Percentiles rank a stretch among this genome's conserved stretches.
These are phyloP conservation scores for Acrocephalus kingi DNA, from an alignment of 2,113 vertebrate species.

Conservation along the genomic window DNA sequence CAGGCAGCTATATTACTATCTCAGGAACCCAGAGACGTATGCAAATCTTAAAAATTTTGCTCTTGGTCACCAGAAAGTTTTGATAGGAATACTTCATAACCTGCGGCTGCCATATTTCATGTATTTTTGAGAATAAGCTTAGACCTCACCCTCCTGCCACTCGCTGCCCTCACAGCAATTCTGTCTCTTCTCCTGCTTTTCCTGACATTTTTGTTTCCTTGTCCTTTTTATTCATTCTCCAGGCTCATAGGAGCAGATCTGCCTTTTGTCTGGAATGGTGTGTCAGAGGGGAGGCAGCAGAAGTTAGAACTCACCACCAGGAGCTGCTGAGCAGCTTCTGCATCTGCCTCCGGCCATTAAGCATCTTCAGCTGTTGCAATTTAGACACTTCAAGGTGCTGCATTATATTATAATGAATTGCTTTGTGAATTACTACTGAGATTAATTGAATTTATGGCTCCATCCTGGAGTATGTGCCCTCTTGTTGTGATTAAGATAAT, in stretches of 20 bases:
- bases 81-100: background rate
- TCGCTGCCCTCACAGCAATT: background rate
- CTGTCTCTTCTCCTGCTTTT: background rate
- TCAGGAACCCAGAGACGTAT: background rate
- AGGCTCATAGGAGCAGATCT: background rate
- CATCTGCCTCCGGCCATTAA: background rate
- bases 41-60: background rate
- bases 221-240: background rate
- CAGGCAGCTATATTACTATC: background rate
- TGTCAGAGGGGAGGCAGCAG: background rate
- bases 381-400: background rate
- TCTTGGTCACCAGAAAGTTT: background rate
- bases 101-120: background rate
- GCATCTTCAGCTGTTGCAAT: background rate
- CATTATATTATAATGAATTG: background rate
- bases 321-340: background rate
- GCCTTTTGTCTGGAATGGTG: background rate
- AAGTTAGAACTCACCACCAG: background rate
- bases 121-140: background rate
- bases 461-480: background rate
- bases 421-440: background rate
- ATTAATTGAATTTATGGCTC: slow-evolving; percentile 33
- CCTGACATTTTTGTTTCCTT: background rate
- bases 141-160: background rate
- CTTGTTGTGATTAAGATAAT: slow-evolving; percentile 38